A percentile compares a stretch with the other conserved stretches of the same genome.
Evolutionary conservation across 2,797 vertebrate genomes (phyloP).

Genomic region (Micropoecilia bifurca): DNA sequence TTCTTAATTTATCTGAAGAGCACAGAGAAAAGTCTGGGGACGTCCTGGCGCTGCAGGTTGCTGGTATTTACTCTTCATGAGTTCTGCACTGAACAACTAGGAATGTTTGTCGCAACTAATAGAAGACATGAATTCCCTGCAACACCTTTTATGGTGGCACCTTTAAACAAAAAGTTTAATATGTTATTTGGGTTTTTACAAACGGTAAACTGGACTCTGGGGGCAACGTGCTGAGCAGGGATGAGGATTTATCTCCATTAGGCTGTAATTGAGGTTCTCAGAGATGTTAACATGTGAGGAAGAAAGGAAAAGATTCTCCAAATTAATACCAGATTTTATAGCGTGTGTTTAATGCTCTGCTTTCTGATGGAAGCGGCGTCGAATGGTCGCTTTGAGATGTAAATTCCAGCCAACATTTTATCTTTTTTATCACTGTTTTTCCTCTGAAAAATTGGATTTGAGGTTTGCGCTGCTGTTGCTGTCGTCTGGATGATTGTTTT

Average conservation of each 20-base stretch:
- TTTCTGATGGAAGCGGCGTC: conserved; percentile 27
- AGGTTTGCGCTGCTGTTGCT: conserved; percentile 30
- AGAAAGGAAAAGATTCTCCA: conserved; percentile 39
- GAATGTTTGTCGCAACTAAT: conserved; percentile 21
- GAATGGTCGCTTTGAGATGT: conserved; percentile 34
- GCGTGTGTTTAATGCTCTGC: conserved; percentile 52
- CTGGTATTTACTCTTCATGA: conserved; percentile 26
- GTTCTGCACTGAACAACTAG: conserved; percentile 9
- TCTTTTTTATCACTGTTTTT: conserved; percentile 42
- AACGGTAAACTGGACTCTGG: conserved; percentile 29
- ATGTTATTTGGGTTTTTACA: conserved; percentile 41
- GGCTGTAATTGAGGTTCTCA: conserved; percentile 71
- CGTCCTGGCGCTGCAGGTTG: conserved; percentile 4
- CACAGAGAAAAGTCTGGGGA: neutral
- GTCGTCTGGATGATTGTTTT: conserved; percentile 27
- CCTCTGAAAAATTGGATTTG: conserved; percentile 56
- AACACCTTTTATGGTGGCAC: conserved; percentile 10
- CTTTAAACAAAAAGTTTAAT: conserved; percentile 33
- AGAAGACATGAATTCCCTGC: conserved; percentile 13
- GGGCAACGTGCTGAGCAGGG: conserved; percentile 20
- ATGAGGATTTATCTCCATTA: conserved; percentile 73
- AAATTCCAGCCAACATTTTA: conserved; percentile 24
- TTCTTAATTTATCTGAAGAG: conserved; percentile 34
- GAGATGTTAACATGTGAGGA: conserved; percentile 60
- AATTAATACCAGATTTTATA: conserved; percentile 59